Conservation (phyloP, 2,113 vertebrate genomes). For the Epinephelus moara region DNA sequence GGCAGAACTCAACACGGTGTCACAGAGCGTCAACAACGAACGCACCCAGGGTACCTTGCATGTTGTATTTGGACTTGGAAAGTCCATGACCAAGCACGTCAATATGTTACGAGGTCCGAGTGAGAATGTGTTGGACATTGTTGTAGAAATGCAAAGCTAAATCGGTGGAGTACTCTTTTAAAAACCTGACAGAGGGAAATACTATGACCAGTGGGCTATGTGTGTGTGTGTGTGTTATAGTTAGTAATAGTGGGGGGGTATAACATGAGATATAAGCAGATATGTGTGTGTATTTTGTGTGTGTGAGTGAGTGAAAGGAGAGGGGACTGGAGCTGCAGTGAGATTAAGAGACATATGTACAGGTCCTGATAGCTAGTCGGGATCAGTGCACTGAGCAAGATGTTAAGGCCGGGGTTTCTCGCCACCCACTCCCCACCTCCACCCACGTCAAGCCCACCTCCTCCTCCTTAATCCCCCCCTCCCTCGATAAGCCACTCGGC, state of each 20-base stretch:
- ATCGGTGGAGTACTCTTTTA: no score
- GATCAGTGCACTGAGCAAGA: slow-evolving; percentile 65
- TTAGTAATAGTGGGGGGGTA: slow-evolving; percentile 13
- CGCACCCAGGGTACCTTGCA: no score
- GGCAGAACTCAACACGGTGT: no score
- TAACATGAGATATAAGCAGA: slow-evolving; percentile 38
- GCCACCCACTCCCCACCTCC: slow-evolving; percentile 35
- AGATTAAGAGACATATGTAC: slow-evolving; percentile 67
- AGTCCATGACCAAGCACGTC: no score
- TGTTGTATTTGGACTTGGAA: no score
- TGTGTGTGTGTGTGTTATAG: slow-evolving; percentile 11
- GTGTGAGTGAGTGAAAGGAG: not conserved
- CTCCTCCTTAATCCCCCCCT: slow-evolving; percentile 44
- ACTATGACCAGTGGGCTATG: not conserved
- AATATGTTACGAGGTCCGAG: no score
- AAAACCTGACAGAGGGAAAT: not conserved
- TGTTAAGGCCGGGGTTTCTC: slow-evolving; percentile 61
- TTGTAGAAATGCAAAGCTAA: no score
- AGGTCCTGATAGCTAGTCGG: slow-evolving; percentile 56
- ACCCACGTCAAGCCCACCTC: slow-evolving; percentile 41
- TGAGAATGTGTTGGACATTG: no score
- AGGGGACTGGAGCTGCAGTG: slow-evolving; percentile 20
- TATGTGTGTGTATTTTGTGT: not conserved
- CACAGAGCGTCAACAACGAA: no score
- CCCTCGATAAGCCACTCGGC: slow-evolving; percentile 54